These are phyloP conservation scores for Takifugu rubripes DNA, from an alignment of 2,797 vertebrate genomes.

Conservation along the genomic window DNA sequence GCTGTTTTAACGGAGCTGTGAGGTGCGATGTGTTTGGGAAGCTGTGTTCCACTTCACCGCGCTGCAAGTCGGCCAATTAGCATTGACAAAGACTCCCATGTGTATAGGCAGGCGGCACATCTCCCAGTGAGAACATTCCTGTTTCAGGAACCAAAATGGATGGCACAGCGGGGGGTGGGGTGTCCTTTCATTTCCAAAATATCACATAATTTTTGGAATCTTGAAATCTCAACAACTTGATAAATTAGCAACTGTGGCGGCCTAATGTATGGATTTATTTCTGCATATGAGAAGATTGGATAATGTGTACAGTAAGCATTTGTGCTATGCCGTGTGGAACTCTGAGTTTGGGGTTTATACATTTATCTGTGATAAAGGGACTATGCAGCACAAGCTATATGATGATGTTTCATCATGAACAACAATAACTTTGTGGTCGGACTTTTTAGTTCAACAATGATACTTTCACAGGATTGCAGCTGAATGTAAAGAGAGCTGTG, in stretches of 20 bases:
- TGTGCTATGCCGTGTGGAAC: neutral
- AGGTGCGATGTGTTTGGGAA: slow-evolving; percentile 43
- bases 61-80: slow-evolving; percentile 71
- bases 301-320: neutral
- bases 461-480: too few species aligned
- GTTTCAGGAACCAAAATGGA: slow-evolving; percentile 56
- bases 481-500: too few species aligned
- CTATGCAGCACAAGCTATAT: too few species aligned
- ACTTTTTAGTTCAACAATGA: too few species aligned
- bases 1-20: neutral
- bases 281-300: neutral
- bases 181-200: slow-evolving; percentile 44
- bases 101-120: slow-evolving; percentile 47
- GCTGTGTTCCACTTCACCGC: slow-evolving; percentile 62
- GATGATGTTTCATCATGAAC: too few species aligned
- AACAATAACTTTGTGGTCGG: too few species aligned
- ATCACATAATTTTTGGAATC: slow-evolving; percentile 38
- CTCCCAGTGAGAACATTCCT: slow-evolving; percentile 53
- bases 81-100: slow-evolving; percentile 71
- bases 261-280: neutral
- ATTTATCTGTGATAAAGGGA: too few species aligned
- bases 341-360: too few species aligned
- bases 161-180: slow-evolving; percentile 34
- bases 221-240: slow-evolving; percentile 29
- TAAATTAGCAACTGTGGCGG: slow-evolving; percentile 7